Conservation (phyloP, 2,888 invertebrate species). For the Ormyrus thymus region DNA sequence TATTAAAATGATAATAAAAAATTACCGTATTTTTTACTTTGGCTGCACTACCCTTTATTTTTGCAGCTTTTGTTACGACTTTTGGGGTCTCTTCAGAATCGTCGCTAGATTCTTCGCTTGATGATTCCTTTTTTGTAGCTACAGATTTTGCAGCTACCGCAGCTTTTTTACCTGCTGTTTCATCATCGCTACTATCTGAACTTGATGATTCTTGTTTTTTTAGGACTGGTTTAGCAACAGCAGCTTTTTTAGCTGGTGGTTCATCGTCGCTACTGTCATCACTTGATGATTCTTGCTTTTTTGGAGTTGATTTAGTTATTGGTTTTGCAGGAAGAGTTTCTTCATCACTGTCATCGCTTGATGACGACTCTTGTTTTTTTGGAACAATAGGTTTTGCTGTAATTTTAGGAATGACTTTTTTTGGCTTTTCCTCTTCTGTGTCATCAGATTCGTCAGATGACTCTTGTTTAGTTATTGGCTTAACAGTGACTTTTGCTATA, state of each 20-base stretch:
- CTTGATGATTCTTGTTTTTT: slow-evolving; percentile 58
- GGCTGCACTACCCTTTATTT: not conserved
- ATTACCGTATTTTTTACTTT: slow-evolving; percentile 29
- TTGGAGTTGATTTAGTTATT: slow-evolving; percentile 51
- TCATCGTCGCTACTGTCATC: slow-evolving; percentile 57
- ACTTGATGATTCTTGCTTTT: slow-evolving; percentile 57
- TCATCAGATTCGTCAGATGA: slow-evolving; percentile 47
- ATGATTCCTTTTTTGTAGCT: slow-evolving; percentile 58
- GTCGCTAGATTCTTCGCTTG: slow-evolving; percentile 68
- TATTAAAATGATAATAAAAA: not conserved
- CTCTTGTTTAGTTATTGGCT: slow-evolving; percentile 33
- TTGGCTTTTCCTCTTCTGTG: slow-evolving; percentile 53
- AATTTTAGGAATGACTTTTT: slow-evolving; percentile 55
- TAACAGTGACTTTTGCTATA: slow-evolving; percentile 53
- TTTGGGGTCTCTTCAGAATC: slow-evolving; percentile 52
- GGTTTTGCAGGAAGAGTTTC: slow-evolving; percentile 56
- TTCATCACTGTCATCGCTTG: slow-evolving; percentile 55
- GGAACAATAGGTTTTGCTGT: slow-evolving; percentile 38
- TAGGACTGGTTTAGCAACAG: slow-evolving; percentile 51
- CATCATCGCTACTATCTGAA: slow-evolving; percentile 58
- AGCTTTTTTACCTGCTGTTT: slow-evolving; percentile 57
- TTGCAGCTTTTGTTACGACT: slow-evolving; percentile 59
- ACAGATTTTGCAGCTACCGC: slow-evolving; percentile 10
- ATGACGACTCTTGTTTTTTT: slow-evolving; percentile 57
- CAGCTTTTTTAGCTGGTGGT: slow-evolving; percentile 55